Conservation (phyloP, 2,797 vertebrate species). For the Eulemur mongoz region DNA sequence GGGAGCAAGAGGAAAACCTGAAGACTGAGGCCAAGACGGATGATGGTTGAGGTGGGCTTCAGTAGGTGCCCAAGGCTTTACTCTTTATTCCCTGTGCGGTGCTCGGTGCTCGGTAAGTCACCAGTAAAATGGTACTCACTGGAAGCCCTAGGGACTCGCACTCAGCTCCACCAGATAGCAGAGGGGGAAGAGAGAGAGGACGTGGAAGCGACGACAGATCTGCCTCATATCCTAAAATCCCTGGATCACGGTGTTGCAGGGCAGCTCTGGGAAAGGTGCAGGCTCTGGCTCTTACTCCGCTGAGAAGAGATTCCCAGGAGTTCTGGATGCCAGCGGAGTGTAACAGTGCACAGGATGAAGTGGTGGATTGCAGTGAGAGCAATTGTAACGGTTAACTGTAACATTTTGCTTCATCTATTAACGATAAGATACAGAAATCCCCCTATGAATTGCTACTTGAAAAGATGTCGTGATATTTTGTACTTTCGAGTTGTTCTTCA, state of each 20-base stretch:
- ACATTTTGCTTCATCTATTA: neutral
- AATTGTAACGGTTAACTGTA: neutral
- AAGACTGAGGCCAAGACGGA: neutral
- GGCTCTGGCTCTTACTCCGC: neutral
- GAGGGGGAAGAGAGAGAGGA: neutral
- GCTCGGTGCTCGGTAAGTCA: neutral
- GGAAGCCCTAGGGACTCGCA: neutral
- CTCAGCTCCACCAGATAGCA: neutral
- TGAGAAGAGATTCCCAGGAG: too few relatives aligned
- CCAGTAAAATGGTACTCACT: neutral
- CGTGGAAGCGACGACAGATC: neutral
- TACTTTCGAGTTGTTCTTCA: conserved; percentile 10
- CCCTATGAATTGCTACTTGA: conserved; percentile 2
- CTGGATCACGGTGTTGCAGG: neutral
- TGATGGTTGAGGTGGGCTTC: fast-evolving
- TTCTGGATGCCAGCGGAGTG: neutral
- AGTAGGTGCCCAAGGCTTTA: neutral
- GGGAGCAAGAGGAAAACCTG: neutral
- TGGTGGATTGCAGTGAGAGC: neutral
- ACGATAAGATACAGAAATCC: neutral
- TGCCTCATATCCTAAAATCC: neutral
- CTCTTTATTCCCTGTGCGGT: fast-evolving
- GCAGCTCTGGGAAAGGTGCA: neutral
- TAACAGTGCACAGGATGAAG: neutral
- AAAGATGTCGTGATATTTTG: neutral